A percentile compares a stretch with the other conserved stretches of the same genome.
Evolutionary conservation across 2,888 invertebrate species (phyloP).

Genomic region (Dolichomitus sp.): DNA sequence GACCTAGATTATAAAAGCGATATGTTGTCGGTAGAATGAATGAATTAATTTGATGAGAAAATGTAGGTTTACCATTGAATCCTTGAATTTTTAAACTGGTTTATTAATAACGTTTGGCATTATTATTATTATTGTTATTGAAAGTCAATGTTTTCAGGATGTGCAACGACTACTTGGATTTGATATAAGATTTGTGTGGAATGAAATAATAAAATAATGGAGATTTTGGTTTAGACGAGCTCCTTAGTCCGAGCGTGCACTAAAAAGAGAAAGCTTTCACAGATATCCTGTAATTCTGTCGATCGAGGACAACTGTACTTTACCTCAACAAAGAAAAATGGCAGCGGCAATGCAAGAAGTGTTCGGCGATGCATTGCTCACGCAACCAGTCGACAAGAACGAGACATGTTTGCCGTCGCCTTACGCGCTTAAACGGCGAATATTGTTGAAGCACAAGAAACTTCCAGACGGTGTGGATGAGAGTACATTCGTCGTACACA

Average conservation of each 20-base stretch:
- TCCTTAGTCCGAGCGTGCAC: not conserved
- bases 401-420: slow-evolving; percentile 95
- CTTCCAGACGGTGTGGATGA: slow-evolving; percentile 96
- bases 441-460: slow-evolving; percentile 97
- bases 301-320: slow-evolving; percentile 96
- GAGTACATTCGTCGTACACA: slow-evolving; percentile 88
- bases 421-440: slow-evolving; percentile 91
- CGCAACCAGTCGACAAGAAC: slow-evolving; percentile 92
- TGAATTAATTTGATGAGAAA: too few relatives aligned
- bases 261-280: slow-evolving; percentile 30
- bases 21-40: too few relatives aligned
- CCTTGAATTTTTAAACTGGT: too few relatives aligned
- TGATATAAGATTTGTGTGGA: too few relatives aligned
- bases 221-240: too few relatives aligned
- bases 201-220: too few relatives aligned
- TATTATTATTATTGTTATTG: too few relatives aligned
- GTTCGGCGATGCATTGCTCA: slow-evolving; percentile 94
- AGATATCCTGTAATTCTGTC: slow-evolving; percentile 95
- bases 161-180: too few relatives aligned
- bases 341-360: slow-evolving; percentile 94
- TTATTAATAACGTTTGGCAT: too few relatives aligned
- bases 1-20: too few relatives aligned
- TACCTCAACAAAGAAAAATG: slow-evolving; percentile 97
- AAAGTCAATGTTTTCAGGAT: too few relatives aligned
- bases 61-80: too few relatives aligned